Evolutionary conservation across 2,797 vertebrate species (phyloP), one percentile per base, ranked within the genome.

Genomic region (Rhadinocentrus ornatus): DNA sequence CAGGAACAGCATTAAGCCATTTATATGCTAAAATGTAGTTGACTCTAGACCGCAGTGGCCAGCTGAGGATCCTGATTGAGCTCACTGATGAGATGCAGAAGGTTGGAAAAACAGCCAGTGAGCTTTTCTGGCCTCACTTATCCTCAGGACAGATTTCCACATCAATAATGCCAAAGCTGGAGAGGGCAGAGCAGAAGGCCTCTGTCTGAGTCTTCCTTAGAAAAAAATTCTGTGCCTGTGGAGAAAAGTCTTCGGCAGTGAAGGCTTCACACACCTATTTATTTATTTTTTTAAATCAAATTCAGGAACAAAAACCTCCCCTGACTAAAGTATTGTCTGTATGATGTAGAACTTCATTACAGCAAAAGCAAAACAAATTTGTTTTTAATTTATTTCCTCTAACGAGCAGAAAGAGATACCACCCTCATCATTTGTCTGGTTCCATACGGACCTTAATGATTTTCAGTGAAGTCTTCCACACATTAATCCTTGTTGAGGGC

Each of bases 11-110:
- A 74, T 67, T 20, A 39, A 78, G 75, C 76, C 56, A 78, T 83
- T 86, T 88, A 77, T 85, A 84, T 86, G 86, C 80, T 82, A 90
- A 90, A 91, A 86, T 79, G 77, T 88, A 86, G 85, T 48, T 83
- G 89, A 93, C 88, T 91, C 90, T 89, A 86, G 83, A 69, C 58
- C 35, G 70, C 52, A 65, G 68, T 41, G 78, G 75, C 70, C 29
- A 50, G 67, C 78, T 69, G 81, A 72, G 72, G 81, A 68, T 79
- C 37, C 75, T 88, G 92, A 89, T 85, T 85, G 76, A 88, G 87
- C 83, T 77, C 61, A 2, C 62, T 90, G 88, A 91, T 90, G 90
- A 90, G 88, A 93, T 83, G 77, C 85, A 83, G 75, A 39, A 69
- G 77, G 82, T 75, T 78, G 79, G 80, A 88, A 71, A 84, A 86